Percentiles rank a stretch among this genome's conserved stretches.
Conservation (phyloP, 1,140 invertebrate species). For the Hormaphis cornu region DNA sequence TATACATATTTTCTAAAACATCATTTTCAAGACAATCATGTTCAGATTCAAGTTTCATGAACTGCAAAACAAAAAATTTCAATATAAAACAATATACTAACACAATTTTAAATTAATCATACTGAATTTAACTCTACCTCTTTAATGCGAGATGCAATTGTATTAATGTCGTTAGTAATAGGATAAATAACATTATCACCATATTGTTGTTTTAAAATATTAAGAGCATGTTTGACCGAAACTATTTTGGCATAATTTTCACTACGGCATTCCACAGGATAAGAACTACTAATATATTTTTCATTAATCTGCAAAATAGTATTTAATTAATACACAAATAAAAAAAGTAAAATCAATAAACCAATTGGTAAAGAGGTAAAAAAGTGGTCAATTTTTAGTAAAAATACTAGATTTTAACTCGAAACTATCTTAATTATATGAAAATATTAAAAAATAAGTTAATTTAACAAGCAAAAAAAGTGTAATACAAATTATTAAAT, state of each 20-base stretch:
- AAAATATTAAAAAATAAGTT: too few species aligned
- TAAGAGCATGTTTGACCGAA: neutral
- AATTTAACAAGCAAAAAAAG: too few species aligned
- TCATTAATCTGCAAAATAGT: constrained; percentile 9
- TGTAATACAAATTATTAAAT: too few species aligned
- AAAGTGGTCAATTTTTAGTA: too few species aligned
- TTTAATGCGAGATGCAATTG: constrained; percentile 5
- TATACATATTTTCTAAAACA: constrained; percentile 9
- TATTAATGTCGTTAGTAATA: constrained; percentile 20
- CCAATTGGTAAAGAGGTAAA: too few species aligned
- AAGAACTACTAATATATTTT: neutral
- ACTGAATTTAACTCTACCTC: too few species aligned
- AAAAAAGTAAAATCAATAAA: too few species aligned
- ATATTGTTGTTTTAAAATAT: neutral
- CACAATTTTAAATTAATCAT: too few species aligned
- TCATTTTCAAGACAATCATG: neutral
- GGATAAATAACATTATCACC: constrained; percentile 11
- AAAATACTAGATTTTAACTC: too few species aligned
- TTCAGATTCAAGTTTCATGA: neutral
- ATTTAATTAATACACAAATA: neutral
- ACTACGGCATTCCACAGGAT: neutral
- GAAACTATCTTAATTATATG: too few species aligned
- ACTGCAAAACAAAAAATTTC: constrained; percentile 1
- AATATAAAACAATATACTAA: too few species aligned
- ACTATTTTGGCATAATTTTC: neutral